Base-by-base conservation (phyloP, 2,113 vertebrate genomes). In the Poeciliopsis occidentalis region DNA sequence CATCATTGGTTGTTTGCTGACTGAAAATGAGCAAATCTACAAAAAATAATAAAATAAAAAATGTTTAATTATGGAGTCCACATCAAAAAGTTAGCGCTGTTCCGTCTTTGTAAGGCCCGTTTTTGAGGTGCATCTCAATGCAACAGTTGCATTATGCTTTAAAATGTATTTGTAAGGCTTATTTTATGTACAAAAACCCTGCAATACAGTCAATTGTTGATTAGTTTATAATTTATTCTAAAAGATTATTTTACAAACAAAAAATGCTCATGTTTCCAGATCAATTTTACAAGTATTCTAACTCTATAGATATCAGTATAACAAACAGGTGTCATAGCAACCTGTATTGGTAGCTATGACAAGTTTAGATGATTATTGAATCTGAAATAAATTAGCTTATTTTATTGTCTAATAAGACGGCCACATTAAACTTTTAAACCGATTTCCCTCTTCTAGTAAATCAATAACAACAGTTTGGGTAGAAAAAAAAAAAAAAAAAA, bases 401-500 rank as follows among this genome's bases (percentile, higher is more conserved):
- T 32, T 41, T 15, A 13, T 41, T 41, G 39, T 41, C 39, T 41
- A 41, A 15, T 39, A 41, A 13, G 13, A 41, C 12, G 4, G 39
- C 12, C 13, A 13, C 12, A 4, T 41, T 15, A 41, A 41, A 15
- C 39, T 41, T 15, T 41, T 41, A 13, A 41, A 15, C 39, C 1
- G 12, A 41, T 15, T 41, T 41, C 39, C 13, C 39, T 15, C 3
- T 15, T 41, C 51, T 32, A 77, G 37, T 60, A 76, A 85, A 76
- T 75, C 69, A 82, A 72, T 80, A 44, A 47, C 44, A 47, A 4
- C 17, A 17, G 13, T 47, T 66, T 85, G 34, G 22, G 30, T 22
- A 64, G n/a, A 24, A 30, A 19, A 64, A 31, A 64, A 15, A 64
- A 64, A 32, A 31, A 10, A 29, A 29, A 29, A 29, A 29, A 2